phyloP scores from a whole-genome alignment of 2,888 invertebrate genomes.

The Crepidodera aurea region DNA sequence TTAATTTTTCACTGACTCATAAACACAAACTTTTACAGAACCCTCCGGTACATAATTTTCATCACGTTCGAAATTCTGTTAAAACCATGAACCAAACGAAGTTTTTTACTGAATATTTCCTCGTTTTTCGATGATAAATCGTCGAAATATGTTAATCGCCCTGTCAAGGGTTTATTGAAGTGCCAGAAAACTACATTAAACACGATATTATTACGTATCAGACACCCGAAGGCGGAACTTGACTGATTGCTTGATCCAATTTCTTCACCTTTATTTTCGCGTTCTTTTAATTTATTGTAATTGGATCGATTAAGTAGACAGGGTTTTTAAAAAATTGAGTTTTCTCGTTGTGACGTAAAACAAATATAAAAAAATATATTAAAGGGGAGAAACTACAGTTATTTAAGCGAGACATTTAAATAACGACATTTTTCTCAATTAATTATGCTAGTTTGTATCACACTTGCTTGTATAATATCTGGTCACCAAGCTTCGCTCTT shows the following conservation, averaged over 20 bases:
- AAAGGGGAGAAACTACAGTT: no score
- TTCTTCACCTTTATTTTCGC: conserved; percentile 19
- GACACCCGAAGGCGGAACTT: conserved; percentile 19
- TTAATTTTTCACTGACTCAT: no score
- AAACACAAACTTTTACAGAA: no score
- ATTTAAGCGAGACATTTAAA: no score
- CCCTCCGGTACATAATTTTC: no score
- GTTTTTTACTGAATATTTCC: conserved; percentile 27
- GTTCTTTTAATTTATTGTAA: conserved; percentile 20
- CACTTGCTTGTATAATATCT: no score
- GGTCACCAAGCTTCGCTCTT: no score
- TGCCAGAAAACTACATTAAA: conserved; percentile 47
- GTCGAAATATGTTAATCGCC: conserved; percentile 47
- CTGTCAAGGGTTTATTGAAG: conserved; percentile 45
- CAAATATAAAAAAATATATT: no score
- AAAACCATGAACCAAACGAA: conserved; percentile 20
- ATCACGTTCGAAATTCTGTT: no score
- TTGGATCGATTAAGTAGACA: conserved; percentile 11
- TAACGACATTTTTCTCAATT: no score
- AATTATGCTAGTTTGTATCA: no score
- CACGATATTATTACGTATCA: conserved; percentile 46
- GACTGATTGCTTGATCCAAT: conserved; percentile 16
- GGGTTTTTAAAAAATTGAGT: neutral
- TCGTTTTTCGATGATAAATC: conserved; percentile 41
- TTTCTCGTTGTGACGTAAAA: no score